Base-by-base conservation (phyloP, 2,888 invertebrate genomes). In the Scelioninae gen. 1 region DNA sequence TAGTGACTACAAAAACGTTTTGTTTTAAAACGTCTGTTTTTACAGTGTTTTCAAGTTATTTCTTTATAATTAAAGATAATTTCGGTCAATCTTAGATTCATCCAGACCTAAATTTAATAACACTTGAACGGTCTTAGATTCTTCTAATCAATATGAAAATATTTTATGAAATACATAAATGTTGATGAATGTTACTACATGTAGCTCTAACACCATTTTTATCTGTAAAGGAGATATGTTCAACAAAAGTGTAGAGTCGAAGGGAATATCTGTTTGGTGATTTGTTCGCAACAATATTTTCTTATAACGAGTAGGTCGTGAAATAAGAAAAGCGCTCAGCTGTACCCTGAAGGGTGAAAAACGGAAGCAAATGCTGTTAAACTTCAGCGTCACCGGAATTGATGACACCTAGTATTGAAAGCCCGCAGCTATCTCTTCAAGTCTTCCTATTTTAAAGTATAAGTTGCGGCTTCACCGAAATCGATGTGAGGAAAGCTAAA, bases 351-450 rank as follows among this genome's bases (percentile, higher is more conserved):
- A 56, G 71, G 65, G 58, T 56, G 58, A 72, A 72, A 72, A 80
- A 74, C 79, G 79, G 69, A 65, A 65, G 80, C 55, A 62, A 74
- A 74, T 62, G 66, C 62, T 74, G 80, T 80, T 79, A 79, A 74
- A 80, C 65, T 63, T 68, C 51, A 51, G 53, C 80, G 53, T 62
- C 58, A 34, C 34, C 51, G 51, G 56, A 75, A 81, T 81, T 81
- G 81, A 81, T 81, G 75, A 81, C 72, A 80, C 74, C 66, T 23
- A 75, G 68, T 55, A 74, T 80, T 80, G 66, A 80, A 80, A 80
- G 80, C 80, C 68, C 68, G 80, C 80, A 74, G 74, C 80, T 74
- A 80, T 80, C 74, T 66, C 60, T 62, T 53, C 49, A 23, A 58
- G 65, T 68, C 79, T 74, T 80, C 60, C 62, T 80, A 75, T 75